A percentile compares a stretch with the other conserved stretches of the same genome.
phyloP scores from a whole-genome alignment of 2,888 invertebrate species.

The Euplexia lucipara region DNA sequence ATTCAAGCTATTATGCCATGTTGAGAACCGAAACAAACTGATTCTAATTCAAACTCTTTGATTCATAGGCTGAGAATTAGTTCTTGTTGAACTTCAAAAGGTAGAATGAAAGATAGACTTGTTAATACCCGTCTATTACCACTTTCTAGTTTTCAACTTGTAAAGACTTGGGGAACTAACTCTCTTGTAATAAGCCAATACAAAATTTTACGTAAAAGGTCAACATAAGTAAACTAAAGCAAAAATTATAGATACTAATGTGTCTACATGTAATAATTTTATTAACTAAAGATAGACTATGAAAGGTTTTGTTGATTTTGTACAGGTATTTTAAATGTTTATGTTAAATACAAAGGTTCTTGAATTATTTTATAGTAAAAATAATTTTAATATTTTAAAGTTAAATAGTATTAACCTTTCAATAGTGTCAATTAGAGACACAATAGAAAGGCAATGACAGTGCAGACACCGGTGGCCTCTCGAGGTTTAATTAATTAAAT shows the following conservation, averaged over 20 bases:
- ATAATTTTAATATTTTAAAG: no score
- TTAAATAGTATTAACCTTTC: no score
- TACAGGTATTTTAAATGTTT: background rate
- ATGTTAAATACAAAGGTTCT: background rate
- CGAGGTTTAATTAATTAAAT: no score
- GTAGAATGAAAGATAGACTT: no score
- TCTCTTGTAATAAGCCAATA: background rate
- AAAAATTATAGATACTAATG: background rate
- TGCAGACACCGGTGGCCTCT: no score
- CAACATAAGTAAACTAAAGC: background rate
- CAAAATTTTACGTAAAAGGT: background rate
- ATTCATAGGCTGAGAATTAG: background rate
- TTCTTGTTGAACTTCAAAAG: no score
- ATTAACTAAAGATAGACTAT: slow-evolving; percentile 4
- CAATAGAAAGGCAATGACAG: no score
- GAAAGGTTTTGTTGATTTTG: slow-evolving; percentile 8
- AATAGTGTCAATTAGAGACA: no score
- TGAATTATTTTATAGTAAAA: background rate
- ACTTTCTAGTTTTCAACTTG: background rate
- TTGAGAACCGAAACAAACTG: background rate
- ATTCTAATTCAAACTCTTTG: background rate
- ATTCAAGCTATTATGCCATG: background rate
- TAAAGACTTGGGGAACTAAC: background rate
- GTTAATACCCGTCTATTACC: background rate
- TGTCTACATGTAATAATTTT: background rate